A percentile compares a stretch with the other conserved stretches of the same genome.
phyloP scores from a whole-genome alignment of 2,888 invertebrate species.

The Stenolophus ochropezus region DNA sequence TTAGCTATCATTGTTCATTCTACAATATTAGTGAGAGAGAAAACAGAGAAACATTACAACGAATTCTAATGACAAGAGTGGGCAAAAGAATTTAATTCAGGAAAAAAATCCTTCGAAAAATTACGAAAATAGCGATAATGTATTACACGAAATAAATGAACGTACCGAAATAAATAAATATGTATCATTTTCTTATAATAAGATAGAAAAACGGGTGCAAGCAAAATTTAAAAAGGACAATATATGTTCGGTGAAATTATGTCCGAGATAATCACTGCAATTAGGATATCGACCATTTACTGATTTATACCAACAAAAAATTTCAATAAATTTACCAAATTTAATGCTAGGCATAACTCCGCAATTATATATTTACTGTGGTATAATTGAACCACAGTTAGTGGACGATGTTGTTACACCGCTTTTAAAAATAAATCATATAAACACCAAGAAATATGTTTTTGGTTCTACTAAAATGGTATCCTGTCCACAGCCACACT shows the following conservation, averaged over 20 bases:
- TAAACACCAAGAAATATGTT: too few relatives aligned
- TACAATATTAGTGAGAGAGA: conserved; percentile 1
- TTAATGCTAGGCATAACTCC: conserved; percentile 21
- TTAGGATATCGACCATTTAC: not conserved
- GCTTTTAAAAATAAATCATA: too few relatives aligned
- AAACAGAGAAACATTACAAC: not conserved
- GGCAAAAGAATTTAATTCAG: not conserved
- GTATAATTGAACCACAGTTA: conserved; percentile 21
- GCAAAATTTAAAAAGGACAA: not conserved
- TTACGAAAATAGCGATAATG: conserved; percentile 19
- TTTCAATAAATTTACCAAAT: conserved; percentile 15
- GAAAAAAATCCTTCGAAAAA: conserved; percentile 8
- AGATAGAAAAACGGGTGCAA: not conserved
- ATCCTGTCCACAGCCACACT: too few relatives aligned
- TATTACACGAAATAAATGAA: conserved; percentile 11
- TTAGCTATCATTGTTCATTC: not conserved
- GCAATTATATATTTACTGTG: conserved; percentile 39
- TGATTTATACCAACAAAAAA: conserved; percentile 19
- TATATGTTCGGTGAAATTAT: conserved; percentile 4
- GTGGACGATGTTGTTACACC: conserved; percentile 37
- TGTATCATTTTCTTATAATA: not conserved
- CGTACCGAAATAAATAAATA: not conserved
- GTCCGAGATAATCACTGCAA: not conserved
- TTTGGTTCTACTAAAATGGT: too few relatives aligned
- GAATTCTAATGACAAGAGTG: not conserved